Conservation (phyloP, 2,797 vertebrate genomes). For the Chaetodon trifasciatus region DNA sequence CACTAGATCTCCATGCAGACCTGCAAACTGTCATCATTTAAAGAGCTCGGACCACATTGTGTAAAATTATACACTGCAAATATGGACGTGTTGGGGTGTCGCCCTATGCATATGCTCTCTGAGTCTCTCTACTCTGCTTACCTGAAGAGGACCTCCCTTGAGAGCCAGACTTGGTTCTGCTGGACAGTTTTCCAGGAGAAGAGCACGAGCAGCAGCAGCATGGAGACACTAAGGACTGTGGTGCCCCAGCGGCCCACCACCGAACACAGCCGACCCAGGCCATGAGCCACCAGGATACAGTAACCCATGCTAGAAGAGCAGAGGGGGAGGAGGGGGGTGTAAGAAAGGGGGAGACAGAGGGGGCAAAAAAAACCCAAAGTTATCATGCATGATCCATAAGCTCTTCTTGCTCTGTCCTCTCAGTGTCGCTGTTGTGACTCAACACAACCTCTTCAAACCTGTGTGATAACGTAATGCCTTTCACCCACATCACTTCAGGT, state of each 20-base stretch:
- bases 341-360: background rate
- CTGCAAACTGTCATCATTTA: no score
- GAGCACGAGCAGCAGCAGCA: slow-evolving; percentile 90
- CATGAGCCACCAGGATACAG: slow-evolving; percentile 94
- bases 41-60: no score
- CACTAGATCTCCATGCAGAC: background rate
- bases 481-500: slow-evolving; percentile 6
- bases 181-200: slow-evolving; percentile 96
- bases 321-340: background rate
- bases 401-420: background rate
- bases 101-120: background rate
- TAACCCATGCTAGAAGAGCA: slow-evolving; percentile 92
- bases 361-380: background rate
- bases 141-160: slow-evolving; percentile 96
- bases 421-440: background rate
- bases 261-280: slow-evolving; percentile 88
- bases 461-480: background rate
- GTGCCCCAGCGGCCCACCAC: slow-evolving; percentile 88
- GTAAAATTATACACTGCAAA: no score
- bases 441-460: background rate
- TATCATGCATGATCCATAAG: background rate
- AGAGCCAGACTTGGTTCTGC: slow-evolving; percentile 96
- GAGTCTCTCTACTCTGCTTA: slow-evolving; percentile 55
- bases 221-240: slow-evolving; percentile 84
- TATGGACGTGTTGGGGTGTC: no score